Evolutionary conservation across 1,140 invertebrate genomes (phyloP).

Genomic region (Tetragonula clypearis): DNA sequence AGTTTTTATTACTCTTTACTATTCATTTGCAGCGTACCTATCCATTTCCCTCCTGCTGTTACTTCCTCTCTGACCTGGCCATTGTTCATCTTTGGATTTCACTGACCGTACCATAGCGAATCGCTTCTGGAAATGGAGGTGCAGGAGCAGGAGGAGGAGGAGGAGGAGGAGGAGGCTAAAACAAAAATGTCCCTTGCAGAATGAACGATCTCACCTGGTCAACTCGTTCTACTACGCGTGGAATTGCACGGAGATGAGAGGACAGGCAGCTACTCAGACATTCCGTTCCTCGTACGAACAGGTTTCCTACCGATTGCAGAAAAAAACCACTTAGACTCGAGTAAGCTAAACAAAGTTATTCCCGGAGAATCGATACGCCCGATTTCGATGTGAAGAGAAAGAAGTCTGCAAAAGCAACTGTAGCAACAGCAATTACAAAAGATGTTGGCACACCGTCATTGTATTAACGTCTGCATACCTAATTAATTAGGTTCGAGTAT

Average conservation of each 20-base stretch:
- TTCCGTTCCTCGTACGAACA: constrained; percentile 66
- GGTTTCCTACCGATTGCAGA: constrained; percentile 65
- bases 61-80: neutral
- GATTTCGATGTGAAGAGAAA: constrained; percentile 19
- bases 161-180: neutral
- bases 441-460: neutral
- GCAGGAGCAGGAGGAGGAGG: neutral
- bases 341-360: constrained; percentile 65
- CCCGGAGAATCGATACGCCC: constrained; percentile 48
- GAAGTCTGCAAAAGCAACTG: neutral
- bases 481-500: neutral
- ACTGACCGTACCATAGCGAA: neutral
- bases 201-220: constrained; percentile 56
- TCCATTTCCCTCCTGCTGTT: neutral
- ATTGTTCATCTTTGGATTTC: neutral
- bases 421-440: neutral
- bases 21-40: neutral
- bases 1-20: neutral
- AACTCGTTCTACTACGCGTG: constrained; percentile 44
- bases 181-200: constrained; percentile 49
- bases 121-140: neutral
- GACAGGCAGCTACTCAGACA: constrained; percentile 64
- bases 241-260: constrained; percentile 62
- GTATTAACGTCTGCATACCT: neutral
- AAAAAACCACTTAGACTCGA: constrained; percentile 47